phyloP scores from a whole-genome alignment of 2,797 vertebrate genomes.

The Lepilemur septentrionalis region DNA sequence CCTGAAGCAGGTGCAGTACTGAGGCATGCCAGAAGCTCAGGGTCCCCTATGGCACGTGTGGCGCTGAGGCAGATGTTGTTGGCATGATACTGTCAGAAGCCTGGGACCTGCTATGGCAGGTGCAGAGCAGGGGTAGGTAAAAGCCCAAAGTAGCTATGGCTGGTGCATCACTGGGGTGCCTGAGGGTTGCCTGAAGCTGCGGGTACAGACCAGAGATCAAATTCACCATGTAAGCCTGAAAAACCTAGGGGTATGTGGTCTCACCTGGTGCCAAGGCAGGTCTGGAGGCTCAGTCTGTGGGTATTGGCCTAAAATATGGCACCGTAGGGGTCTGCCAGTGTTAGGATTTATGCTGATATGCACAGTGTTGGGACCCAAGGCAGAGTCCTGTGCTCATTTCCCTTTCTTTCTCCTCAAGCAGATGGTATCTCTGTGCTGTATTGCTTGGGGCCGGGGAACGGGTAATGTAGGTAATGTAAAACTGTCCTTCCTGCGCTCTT shows the following conservation, averaged over 20 bases:
- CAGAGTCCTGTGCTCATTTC: neutral
- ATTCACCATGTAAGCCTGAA: neutral
- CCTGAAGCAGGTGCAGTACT: neutral
- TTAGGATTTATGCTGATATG: neutral
- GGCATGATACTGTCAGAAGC: neutral
- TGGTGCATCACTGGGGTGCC: neutral
- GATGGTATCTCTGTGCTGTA: neutral
- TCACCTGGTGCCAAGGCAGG: neutral
- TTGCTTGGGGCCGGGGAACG: neutral
- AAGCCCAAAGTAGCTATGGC: neutral
- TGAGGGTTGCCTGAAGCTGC: neutral
- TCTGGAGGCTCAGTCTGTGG: neutral
- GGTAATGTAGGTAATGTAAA: neutral
- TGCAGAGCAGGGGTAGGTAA: neutral
- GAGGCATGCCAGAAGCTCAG: neutral
- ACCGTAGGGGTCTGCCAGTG: neutral
- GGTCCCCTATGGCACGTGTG: neutral
- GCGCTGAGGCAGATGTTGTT: neutral
- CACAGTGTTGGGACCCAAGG: neutral
- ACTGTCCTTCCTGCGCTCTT: neutral
- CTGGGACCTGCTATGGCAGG: neutral
- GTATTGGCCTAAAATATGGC: neutral
- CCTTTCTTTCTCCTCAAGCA: neutral
- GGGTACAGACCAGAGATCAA: neutral
- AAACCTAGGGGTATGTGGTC: neutral